A percentile compares a stretch with the other conserved stretches of the same genome.
phyloP scores from a whole-genome alignment of 2,888 invertebrate species.

The Erynnis tages region DNA sequence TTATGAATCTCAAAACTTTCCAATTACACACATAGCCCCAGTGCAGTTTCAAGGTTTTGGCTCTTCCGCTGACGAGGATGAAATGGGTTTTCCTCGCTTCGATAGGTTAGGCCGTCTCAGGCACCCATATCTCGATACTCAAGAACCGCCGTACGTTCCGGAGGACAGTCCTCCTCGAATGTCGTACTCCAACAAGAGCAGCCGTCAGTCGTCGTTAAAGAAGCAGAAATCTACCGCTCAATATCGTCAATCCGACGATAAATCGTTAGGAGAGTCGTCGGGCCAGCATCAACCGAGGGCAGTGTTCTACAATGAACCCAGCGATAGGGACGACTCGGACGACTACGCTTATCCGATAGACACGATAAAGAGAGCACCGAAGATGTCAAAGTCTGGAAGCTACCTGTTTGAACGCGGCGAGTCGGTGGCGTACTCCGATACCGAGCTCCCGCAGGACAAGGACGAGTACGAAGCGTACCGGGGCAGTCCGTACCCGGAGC shows the following conservation, averaged over 20 bases:
- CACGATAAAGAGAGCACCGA: slow-evolving; percentile 76
- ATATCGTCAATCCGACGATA: slow-evolving; percentile 65
- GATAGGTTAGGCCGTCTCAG: slow-evolving; percentile 81
- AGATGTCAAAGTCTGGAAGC: slow-evolving; percentile 65
- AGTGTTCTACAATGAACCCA: slow-evolving; percentile 66
- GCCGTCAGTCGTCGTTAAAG: slow-evolving; percentile 75
- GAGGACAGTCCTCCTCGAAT: slow-evolving; percentile 74
- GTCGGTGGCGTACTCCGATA: slow-evolving; percentile 71
- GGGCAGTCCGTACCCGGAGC: slow-evolving; percentile 73
- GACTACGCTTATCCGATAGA: slow-evolving; percentile 77
- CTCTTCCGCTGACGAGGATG: slow-evolving; percentile 84
- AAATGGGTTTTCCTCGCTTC: slow-evolving; percentile 84
- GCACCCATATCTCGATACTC: slow-evolving; percentile 76
- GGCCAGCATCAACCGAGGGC: slow-evolving; percentile 57
- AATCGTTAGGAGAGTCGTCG: slow-evolving; percentile 59
- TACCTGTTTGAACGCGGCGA: slow-evolving; percentile 70
- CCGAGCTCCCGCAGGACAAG: slow-evolving; percentile 67
- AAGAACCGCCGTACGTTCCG: slow-evolving; percentile 70
- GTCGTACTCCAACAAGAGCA: slow-evolving; percentile 73
- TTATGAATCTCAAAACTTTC: slow-evolving; percentile 69
- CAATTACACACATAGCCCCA: slow-evolving; percentile 66
- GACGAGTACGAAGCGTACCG: slow-evolving; percentile 72
- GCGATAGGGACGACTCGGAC: slow-evolving; percentile 74
- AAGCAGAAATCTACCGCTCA: slow-evolving; percentile 58
- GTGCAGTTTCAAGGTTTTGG: slow-evolving; percentile 83